Conservation (phyloP, 2,888 invertebrate genomes). For the Perizoma flavofasciatum region DNA sequence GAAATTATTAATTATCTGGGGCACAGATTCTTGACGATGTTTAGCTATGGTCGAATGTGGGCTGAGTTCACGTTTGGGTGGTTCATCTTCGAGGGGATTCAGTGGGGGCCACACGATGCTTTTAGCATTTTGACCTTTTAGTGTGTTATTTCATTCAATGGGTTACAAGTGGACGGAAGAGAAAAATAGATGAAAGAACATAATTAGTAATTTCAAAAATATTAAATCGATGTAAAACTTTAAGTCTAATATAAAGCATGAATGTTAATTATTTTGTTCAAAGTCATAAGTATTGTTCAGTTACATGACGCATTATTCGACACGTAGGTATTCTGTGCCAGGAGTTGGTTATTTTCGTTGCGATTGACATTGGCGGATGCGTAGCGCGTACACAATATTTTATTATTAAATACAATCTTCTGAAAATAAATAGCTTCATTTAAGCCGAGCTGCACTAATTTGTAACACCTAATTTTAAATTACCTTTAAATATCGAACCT, state of each 20-base stretch:
- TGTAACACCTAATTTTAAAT: conserved; percentile 64
- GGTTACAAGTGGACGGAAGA: conserved; percentile 57
- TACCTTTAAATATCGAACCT: conserved; percentile 82
- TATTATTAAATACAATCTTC: conserved; percentile 51
- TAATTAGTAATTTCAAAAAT: conserved; percentile 67
- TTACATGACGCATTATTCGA: conserved; percentile 54
- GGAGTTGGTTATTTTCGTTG: conserved; percentile 65
- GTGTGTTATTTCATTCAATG: conserved; percentile 45
- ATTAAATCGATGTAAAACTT: conserved; percentile 44
- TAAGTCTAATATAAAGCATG: conserved; percentile 53
- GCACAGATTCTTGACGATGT: conserved; percentile 44
- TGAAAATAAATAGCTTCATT: conserved; percentile 61
- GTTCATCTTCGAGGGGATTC: conserved; percentile 75
- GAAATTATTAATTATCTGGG: conserved; percentile 41
- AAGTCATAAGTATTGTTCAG: conserved; percentile 47
- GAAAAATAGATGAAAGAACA: conserved; percentile 69
- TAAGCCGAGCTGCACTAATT: conserved; percentile 64
- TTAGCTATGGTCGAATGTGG: conserved; percentile 43
- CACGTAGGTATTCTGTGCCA: conserved; percentile 54
- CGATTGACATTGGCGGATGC: conserved; percentile 61
- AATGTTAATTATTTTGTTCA: conserved; percentile 54
- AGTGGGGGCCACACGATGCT: conserved; percentile 82
- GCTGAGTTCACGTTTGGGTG: conserved; percentile 51
- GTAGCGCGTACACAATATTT: conserved; percentile 65
- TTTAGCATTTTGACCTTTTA: conserved; percentile 79